These are phyloP conservation scores for Bellardia bayeri DNA, from an alignment of 2,888 invertebrate genomes.

Conservation along the genomic window DNA sequence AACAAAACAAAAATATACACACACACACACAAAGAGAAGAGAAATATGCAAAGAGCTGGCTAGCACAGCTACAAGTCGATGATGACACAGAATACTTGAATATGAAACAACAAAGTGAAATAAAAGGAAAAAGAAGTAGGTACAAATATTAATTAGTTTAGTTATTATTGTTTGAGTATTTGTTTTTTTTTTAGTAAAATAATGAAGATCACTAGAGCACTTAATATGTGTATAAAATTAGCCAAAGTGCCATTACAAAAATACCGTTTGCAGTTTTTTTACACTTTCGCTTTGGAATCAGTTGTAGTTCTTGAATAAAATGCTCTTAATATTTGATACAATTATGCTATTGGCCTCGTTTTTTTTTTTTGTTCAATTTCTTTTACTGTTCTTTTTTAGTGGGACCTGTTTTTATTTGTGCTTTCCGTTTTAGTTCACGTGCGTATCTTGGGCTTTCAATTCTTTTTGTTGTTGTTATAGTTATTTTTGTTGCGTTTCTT, in stretches of 20 bases:
- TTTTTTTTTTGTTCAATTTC: slow-evolving; percentile 13
- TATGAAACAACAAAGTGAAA: not conserved
- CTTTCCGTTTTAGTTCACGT: slow-evolving; percentile 52
- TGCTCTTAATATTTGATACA: not conserved
- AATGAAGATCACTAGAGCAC: slow-evolving; percentile 4
- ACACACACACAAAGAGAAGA: not conserved
- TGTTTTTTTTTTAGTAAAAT: not conserved
- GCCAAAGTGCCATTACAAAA: slow-evolving; percentile 2
- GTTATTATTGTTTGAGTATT: not conserved
- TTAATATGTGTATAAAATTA: slow-evolving; percentile 6
- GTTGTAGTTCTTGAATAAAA: not conserved
- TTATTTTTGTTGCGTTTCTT: slow-evolving; percentile 43
- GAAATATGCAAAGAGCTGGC: slow-evolving; percentile 2
- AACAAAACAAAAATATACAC: not conserved
- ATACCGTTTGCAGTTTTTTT: slow-evolving; percentile 21
- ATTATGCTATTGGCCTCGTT: slow-evolving; percentile 32
- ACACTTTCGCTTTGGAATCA: not conserved
- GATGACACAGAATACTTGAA: not conserved
- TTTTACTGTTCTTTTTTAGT: slow-evolving; percentile 31
- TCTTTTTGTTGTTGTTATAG: slow-evolving; percentile 38
- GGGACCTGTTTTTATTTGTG: slow-evolving; percentile 42
- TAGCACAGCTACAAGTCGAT: not conserved
- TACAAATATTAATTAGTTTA: slow-evolving; percentile 24
- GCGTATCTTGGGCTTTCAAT: slow-evolving; percentile 57
- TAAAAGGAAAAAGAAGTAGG: not conserved